Base-by-base conservation (phyloP, 1,140 invertebrate genomes). In the Drosophila pachea region DNA sequence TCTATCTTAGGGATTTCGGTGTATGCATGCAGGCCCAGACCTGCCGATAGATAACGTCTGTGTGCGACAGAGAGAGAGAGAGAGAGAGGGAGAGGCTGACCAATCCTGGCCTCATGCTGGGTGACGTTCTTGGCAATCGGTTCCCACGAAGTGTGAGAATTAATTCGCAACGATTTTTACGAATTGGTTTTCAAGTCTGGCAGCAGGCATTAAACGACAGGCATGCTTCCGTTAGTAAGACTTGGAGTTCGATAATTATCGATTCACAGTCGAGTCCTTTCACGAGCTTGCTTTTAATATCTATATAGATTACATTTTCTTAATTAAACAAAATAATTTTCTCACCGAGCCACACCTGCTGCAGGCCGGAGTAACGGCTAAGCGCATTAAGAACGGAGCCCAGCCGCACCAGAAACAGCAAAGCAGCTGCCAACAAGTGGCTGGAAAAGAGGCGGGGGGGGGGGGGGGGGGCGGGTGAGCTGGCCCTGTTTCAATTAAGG, bases 51-150 rank as follows among this genome's bases (percentile, higher is more conserved):
- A 22, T 22, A 22, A 22, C 22, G 22, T 2, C 22, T 22, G 22
- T 22, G 22, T 22, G 40, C 5, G 12, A 42, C 40, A 42, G 14
- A 38, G 4, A 16, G 6, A 40, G 33, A 31, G 36, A 53, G 40
- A 35, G 12, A 14, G 7, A 35, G 12, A 16, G 7, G 11, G 32
- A 11, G 7, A 14, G 31, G 36, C 38, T 45, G 48, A 22, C 58
- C 54, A 68, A 73, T 73, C 70, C 65, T 64, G 48, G 49, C 71
- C 54, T 47, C 60, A 69, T 60, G 60, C 63, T 33, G 55, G 7
- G 22, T 9, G 29, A 4, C 16, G 12, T 14, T 45, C 8, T 62
- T 38, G 54, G 16, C 33, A 35, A 38, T 50, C 38, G 50, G 53
- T 73, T 68, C 66, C 53, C 70, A 73, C 59, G 61, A 33, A 47